Conservation (phyloP, 2,113 vertebrate species). For the Neotoma lepida region DNA sequence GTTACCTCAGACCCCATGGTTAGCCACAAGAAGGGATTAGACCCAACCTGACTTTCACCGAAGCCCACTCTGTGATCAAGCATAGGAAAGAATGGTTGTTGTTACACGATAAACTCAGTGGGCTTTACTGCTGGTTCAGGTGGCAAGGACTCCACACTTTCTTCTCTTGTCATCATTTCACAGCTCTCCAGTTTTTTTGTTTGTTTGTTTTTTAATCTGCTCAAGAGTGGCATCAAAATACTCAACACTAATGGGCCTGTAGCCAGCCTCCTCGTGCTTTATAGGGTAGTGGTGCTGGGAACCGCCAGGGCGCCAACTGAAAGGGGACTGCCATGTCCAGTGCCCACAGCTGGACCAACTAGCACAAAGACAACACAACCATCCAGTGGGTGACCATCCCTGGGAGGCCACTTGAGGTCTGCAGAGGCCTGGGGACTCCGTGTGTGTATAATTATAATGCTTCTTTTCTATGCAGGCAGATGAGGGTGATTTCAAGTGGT, state of each 20-base stretch:
- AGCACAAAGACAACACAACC: slow-evolving; percentile 44
- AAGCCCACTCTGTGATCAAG: neutral
- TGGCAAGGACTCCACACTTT: neutral
- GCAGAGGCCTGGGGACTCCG: slow-evolving; percentile 64
- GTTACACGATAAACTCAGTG: neutral
- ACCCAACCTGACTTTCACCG: neutral
- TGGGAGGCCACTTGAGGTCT: slow-evolving; percentile 44
- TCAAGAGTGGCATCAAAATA: slow-evolving; percentile 14
- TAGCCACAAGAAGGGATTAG: neutral
- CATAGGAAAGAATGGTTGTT: neutral
- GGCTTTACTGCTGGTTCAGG: neutral
- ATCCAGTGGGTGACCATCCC: slow-evolving; percentile 7
- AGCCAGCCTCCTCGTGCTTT: neutral
- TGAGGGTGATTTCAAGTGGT: slow-evolving; percentile 64
- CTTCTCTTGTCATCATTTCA: neutral
- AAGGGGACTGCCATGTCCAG: neutral
- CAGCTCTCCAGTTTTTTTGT: neutral
- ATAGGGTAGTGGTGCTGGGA: neutral
- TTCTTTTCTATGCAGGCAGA: slow-evolving; percentile 69
- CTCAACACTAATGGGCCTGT: neutral
- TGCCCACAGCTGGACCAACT: slow-evolving; percentile 22
- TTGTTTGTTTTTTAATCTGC: neutral
- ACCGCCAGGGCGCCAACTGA: neutral
- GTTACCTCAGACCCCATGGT: neutral
- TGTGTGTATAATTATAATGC: slow-evolving; percentile 42